phyloP scores from a whole-genome alignment of 2,888 invertebrate species.

The Lordiphosa fenestrarum region DNA sequence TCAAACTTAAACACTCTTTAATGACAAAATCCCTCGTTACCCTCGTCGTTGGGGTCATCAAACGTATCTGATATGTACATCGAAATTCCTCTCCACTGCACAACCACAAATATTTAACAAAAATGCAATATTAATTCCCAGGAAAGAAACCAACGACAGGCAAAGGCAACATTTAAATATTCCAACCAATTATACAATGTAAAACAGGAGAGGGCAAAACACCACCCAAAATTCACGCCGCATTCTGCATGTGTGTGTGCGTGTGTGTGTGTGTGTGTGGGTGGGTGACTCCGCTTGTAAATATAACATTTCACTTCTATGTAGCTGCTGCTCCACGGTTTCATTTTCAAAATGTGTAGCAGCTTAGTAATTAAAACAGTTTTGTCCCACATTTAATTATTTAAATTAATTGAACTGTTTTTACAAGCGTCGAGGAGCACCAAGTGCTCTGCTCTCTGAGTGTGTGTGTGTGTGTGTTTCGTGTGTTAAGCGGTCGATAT shows the following conservation, averaged over 20 bases:
- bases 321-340: slow-evolving; percentile 20
- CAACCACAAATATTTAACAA: slow-evolving; percentile 3
- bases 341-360: slow-evolving; percentile 21
- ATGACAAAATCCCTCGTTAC: too few relatives aligned
- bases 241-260: slow-evolving; percentile 26
- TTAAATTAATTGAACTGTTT: slow-evolving; percentile 74
- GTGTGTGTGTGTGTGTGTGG: not conserved
- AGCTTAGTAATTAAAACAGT: slow-evolving; percentile 66
- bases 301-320: slow-evolving; percentile 37
- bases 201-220: not conserved
- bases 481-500: slow-evolving; percentile 68
- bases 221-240: slow-evolving; percentile 36
- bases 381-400: slow-evolving; percentile 67
- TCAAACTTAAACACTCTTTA: too few relatives aligned
- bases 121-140: slow-evolving; percentile 21
- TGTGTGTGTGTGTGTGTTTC: slow-evolving; percentile 25
- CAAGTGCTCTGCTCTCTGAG: not conserved
- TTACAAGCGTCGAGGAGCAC: slow-evolving; percentile 49
- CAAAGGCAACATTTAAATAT: slow-evolving; percentile 58
- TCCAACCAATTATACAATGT: slow-evolving; percentile 28
- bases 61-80: too few relatives aligned
- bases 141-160: slow-evolving; percentile 3
- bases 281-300: slow-evolving; percentile 33
- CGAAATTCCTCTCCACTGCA: too few relatives aligned
- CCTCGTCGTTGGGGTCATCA: too few relatives aligned